Base-by-base conservation (phyloP, 2,888 invertebrate species). In the Heliconius ethilla region DNA sequence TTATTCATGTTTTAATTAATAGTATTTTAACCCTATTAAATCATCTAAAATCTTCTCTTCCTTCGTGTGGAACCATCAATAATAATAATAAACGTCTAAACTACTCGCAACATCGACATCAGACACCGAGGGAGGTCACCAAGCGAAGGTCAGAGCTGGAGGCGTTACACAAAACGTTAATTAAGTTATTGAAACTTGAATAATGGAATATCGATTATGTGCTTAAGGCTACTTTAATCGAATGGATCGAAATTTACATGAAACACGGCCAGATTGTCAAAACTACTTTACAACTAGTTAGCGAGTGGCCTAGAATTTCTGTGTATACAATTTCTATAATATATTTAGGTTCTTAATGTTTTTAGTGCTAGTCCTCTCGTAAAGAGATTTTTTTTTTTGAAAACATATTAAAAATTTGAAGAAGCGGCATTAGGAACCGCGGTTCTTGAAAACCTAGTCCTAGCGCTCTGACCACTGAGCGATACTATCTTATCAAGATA, bases 161-260 rank as follows among this genome's bases (percentile, higher is more conserved):
- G 29, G 70, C 70, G 70, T 51, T 70, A 70, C 70, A 70, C 69
- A 69, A 69, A 70, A 70, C 70, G 51, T 70, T 70, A 55, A 70
- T 70, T 70, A 33, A 55, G 70, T 55, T 51, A 70, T 70, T 70
- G 70, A 29, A 70, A 70, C 69, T 70, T 5, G 70, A 29, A 55
- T 70, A 70, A 55, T 70, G 70, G 51, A 51, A 70, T 70, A 70
- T 70, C 70, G 51, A 70, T 69, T 69, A 45, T 69, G 69, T 69
- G 69, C 69, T 69, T 69, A 69, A 45, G 67, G n/a, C n/a, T 69
- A 69, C 40, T 25, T 67, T 69, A 40, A 69, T 45, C 40, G 40
- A 69, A 45, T 69, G 7, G 69, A 69, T 69, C 9, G 15, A 45
- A 69, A 69, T 69, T 69, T 69, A 69, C 69, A 69, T 69, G 40